Conservation (phyloP, 2,888 invertebrate species). For the Strigamia crassipes region DNA sequence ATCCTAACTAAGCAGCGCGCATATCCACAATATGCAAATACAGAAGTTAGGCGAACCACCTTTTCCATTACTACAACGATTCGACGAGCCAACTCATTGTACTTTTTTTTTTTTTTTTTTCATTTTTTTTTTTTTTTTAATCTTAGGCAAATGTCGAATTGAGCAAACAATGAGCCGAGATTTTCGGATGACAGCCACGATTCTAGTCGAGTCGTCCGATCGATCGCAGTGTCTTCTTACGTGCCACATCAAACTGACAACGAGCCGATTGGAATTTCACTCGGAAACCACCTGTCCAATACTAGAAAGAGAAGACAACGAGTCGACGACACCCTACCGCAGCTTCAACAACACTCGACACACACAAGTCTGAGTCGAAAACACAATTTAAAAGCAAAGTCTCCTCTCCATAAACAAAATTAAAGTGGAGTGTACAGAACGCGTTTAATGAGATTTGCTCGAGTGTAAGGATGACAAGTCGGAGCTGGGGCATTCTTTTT, state of each 20-base stretch:
- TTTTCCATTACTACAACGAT: not conserved
- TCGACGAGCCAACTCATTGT: not conserved
- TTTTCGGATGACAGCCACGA: not conserved
- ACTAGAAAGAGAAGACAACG: slow-evolving; percentile 1
- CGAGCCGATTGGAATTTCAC: slow-evolving; percentile 8
- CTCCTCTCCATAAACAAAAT: not conserved
- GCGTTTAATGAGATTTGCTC: not conserved
- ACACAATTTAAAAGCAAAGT: slow-evolving; percentile 22
- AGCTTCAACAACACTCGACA: not conserved
- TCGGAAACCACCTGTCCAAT: slow-evolving; percentile 29
- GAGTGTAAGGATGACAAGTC: not conserved
- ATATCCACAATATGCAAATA: not conserved
- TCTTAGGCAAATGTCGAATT: not conserved
- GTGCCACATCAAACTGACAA: slow-evolving; percentile 18
- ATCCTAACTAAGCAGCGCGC: not conserved
- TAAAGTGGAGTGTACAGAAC: slow-evolving; percentile 11
- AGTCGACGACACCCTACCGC: not conserved
- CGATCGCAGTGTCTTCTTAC: slow-evolving; percentile 13
- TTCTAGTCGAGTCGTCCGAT: not conserved
- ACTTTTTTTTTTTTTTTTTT: not conserved
- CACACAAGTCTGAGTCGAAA: not conserved
- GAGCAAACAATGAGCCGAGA: not conserved
- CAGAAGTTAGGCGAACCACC: not conserved
- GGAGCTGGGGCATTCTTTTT: not conserved
- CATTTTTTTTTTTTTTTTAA: not conserved